Conservation (phyloP, 1,140 invertebrate genomes). For the Calephelis nemesis region DNA sequence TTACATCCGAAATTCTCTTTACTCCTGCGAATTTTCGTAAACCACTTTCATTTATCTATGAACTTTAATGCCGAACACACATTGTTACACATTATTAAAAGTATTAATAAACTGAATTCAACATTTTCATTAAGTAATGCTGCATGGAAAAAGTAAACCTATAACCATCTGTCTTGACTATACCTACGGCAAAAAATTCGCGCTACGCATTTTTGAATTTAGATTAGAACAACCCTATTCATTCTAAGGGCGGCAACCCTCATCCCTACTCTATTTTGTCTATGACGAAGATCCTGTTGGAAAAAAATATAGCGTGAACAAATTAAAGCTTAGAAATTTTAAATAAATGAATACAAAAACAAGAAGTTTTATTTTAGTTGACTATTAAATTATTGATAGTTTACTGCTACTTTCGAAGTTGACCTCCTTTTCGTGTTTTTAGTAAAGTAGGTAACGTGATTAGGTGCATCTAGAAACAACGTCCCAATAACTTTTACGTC, state of each 20-base stretch:
- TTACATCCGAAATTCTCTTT: conserved; percentile 44
- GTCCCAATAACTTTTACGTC: background rate
- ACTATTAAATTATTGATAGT: background rate
- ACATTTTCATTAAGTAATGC: background rate
- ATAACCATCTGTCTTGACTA: background rate
- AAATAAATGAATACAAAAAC: background rate
- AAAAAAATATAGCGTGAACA: background rate
- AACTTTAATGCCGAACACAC: background rate
- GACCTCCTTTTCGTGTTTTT: conserved; percentile 44
- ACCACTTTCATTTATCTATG: conserved; percentile 26
- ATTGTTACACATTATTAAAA: background rate
- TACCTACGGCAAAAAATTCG: background rate
- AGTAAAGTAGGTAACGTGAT: background rate
- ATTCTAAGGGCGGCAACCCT: background rate
- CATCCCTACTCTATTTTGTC: background rate
- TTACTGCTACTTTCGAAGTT: conserved; percentile 56
- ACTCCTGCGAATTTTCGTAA: background rate
- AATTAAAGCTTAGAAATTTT: too few relatives aligned
- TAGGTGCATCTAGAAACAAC: background rate
- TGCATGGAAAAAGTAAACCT: background rate
- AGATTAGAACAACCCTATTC: background rate
- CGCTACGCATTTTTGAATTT: background rate
- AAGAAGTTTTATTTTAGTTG: background rate
- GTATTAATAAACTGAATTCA: background rate
- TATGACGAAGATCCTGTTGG: background rate